Evolutionary conservation across 2,888 invertebrate species (phyloP).

Genomic region (Ptycholaimellus sp.): DNA sequence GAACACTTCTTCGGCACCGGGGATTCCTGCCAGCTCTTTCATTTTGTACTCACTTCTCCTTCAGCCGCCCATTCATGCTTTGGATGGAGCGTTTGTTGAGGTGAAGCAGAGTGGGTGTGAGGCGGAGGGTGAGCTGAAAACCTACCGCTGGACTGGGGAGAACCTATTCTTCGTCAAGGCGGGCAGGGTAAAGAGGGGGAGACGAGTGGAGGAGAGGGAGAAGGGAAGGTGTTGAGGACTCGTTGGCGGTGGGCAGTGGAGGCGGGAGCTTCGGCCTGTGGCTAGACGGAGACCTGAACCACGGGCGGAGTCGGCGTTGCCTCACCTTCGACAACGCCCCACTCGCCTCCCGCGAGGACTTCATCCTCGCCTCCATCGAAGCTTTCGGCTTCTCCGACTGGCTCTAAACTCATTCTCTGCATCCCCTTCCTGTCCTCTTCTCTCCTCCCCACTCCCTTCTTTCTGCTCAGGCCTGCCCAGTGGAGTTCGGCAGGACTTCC

Average conservation of each 20-base stretch:
- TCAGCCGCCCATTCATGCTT: too few species aligned
- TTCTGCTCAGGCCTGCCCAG: too few species aligned
- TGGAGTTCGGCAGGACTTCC: too few species aligned
- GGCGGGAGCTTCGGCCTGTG: conserved; percentile 85
- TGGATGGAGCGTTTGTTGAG: too few species aligned
- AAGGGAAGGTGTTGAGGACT: too few species aligned
- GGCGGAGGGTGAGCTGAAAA: conserved; percentile 40
- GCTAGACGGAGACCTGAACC: conserved; percentile 87
- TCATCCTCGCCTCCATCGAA: conserved; percentile 85
- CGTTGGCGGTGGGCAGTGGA: conserved; percentile 21
- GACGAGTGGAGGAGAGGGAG: too few species aligned
- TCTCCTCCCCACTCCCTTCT: too few species aligned
- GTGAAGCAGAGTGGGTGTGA: too few species aligned
- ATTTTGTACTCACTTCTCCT: too few species aligned
- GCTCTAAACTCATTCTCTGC: too few species aligned
- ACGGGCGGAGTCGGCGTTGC: conserved; percentile 61
- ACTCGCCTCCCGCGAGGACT: conserved; percentile 73
- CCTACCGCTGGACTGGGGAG: conserved; percentile 94
- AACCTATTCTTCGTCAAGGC: conserved; percentile 90
- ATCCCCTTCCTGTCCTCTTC: too few species aligned
- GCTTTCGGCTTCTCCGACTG: conserved; percentile 99
- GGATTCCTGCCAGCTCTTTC: conserved; percentile 19
- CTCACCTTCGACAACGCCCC: conserved; percentile 88
- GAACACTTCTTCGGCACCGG: conserved; percentile 66
- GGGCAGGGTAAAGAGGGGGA: too few species aligned